A percentile compares a stretch with the other conserved stretches of the same genome.
phyloP scores from a whole-genome alignment of 2,888 invertebrate genomes.

The Ligdia adustata region DNA sequence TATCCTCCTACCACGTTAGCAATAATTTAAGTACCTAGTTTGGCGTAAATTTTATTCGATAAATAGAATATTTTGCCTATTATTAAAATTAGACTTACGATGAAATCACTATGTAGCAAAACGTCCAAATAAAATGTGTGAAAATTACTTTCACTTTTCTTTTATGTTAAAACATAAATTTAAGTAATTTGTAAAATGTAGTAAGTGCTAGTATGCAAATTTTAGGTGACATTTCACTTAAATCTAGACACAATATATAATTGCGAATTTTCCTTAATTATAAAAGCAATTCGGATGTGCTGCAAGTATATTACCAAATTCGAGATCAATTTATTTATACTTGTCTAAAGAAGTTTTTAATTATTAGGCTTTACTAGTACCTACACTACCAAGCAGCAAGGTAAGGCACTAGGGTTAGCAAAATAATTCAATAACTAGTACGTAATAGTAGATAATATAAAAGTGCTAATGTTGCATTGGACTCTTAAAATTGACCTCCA shows the following conservation, averaged over 20 bases:
- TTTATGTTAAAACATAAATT: constrained; percentile 53
- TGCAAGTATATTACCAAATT: neutral
- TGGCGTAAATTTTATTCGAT: constrained; percentile 54
- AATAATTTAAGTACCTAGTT: constrained; percentile 61
- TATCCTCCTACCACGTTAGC: constrained; percentile 45
- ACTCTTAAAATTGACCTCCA: constrained; percentile 27
- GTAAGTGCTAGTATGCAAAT: neutral
- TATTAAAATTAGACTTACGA: constrained; percentile 55
- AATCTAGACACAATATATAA: constrained; percentile 16
- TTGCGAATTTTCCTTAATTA: constrained; percentile 23
- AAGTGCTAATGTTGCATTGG: constrained; percentile 14
- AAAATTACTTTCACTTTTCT: constrained; percentile 63
- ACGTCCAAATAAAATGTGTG: constrained; percentile 73
- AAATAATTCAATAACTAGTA: constrained; percentile 8
- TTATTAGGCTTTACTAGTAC: too few species aligned
- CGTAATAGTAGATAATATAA: neutral
- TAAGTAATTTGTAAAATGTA: constrained; percentile 6
- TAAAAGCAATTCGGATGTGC: constrained; percentile 29
- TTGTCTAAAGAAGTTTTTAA: too few species aligned
- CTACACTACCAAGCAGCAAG: constrained; percentile 12
- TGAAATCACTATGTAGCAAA: constrained; percentile 70
- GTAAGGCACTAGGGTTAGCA: constrained; percentile 49
- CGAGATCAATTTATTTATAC: neutral
- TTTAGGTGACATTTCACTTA: constrained; percentile 1
- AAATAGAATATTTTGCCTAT: constrained; percentile 32